Evolutionary conservation across 2,797 vertebrate species (phyloP).

Genomic region (Brotula barbata): DNA sequence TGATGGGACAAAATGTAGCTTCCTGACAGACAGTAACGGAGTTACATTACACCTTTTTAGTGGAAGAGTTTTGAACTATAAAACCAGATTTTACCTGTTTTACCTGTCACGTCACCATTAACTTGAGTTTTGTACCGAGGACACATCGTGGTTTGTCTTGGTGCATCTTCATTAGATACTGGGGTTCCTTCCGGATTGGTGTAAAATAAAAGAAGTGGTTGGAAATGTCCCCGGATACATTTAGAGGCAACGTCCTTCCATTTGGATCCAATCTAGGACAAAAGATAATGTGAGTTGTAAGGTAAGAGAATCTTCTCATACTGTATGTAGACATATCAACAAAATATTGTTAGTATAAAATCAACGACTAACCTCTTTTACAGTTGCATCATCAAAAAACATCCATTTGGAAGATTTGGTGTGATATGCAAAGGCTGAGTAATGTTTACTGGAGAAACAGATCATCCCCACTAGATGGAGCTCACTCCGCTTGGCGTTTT

Average conservation of each 20-base stretch:
- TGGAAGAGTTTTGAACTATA: background rate
- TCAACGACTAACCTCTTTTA: constrained; percentile 96
- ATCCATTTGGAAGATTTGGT: constrained; percentile 98
- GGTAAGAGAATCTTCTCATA: too few species aligned
- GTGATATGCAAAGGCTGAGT: constrained; percentile 97
- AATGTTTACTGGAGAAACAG: constrained; percentile 97
- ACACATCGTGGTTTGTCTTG: constrained; percentile 89
- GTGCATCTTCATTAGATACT: constrained; percentile 93
- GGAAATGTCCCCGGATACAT: constrained; percentile 94
- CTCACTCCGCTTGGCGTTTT: constrained; percentile 92
- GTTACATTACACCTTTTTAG: background rate
- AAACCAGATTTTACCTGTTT: too few species aligned
- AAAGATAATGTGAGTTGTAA: constrained; percentile 7
- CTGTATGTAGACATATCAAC: too few species aligned
- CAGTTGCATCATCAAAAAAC: constrained; percentile 96
- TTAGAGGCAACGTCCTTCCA: constrained; percentile 98
- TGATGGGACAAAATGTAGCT: too few species aligned
- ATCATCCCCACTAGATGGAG: constrained; percentile 97
- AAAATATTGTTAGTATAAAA: too few species aligned
- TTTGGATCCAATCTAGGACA: constrained; percentile 88
- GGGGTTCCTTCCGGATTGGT: constrained; percentile 93
- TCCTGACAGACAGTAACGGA: background rate
- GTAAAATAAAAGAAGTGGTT: constrained; percentile 95
- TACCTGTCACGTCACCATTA: constrained; percentile 84
- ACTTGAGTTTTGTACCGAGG: constrained; percentile 85